phyloP scores from a whole-genome alignment of 2,888 invertebrate genomes.

The Hydriomena furcata region DNA sequence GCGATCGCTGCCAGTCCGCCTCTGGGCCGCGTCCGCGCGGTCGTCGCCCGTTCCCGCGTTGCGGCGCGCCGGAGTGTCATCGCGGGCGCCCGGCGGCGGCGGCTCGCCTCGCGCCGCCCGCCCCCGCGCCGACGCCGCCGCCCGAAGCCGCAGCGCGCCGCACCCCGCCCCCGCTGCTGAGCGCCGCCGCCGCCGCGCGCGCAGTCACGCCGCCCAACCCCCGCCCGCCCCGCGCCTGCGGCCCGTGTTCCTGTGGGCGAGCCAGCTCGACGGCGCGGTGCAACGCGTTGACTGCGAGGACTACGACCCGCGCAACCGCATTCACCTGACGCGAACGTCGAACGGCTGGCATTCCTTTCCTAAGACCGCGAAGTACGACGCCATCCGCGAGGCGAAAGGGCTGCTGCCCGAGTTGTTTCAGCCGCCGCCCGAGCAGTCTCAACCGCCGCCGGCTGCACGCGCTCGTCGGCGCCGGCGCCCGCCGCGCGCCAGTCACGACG shows the following conservation, averaged over 20 bases:
- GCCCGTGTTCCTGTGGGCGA: constrained; percentile 93
- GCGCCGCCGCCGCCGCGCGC: constrained; percentile 63
- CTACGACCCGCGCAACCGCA: constrained; percentile 93
- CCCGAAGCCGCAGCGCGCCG: constrained; percentile 59
- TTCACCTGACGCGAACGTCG: constrained; percentile 91
- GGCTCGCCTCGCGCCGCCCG: constrained; percentile 80
- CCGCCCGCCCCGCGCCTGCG: constrained; percentile 85
- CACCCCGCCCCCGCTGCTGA: constrained; percentile 64
- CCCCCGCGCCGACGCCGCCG: constrained; percentile 80
- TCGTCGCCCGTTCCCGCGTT: constrained; percentile 72
- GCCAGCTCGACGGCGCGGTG: constrained; percentile 90
- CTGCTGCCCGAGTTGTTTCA: constrained; percentile 47
- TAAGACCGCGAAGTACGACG: constrained; percentile 86
- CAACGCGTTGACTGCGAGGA: constrained; percentile 94
- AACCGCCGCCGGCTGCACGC: constrained; percentile 46
- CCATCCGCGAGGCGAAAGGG: constrained; percentile 59
- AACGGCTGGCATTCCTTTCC: constrained; percentile 93
- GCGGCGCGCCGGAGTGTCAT: constrained; percentile 77
- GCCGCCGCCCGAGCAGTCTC: too few species aligned
- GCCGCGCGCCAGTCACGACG: constrained; percentile 41
- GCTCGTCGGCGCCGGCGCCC: constrained; percentile 39
- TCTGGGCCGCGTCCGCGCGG: constrained; percentile 80
- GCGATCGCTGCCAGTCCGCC: constrained; percentile 71
- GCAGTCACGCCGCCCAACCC: constrained; percentile 62
- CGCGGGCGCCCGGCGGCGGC: constrained; percentile 78